phyloP scores from a whole-genome alignment of 2,888 invertebrate genomes.

The Cantharis lateralis region DNA sequence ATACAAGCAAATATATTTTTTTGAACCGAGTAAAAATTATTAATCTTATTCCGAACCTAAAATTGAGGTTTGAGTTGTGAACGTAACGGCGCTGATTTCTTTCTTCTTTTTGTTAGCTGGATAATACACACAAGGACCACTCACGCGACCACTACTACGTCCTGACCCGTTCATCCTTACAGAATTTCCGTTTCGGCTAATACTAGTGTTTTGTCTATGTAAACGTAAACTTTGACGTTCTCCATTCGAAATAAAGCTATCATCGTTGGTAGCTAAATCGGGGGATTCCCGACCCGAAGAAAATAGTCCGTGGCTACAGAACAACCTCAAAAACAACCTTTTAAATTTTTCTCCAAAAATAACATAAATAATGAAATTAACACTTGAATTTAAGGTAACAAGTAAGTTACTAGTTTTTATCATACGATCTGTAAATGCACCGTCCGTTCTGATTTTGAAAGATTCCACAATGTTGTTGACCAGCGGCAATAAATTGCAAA shows the following conservation, averaged over 20 bases:
- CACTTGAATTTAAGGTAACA: constrained; percentile 95
- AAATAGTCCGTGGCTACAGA: constrained; percentile 67
- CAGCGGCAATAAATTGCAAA: constrained; percentile 87
- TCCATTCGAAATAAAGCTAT: constrained; percentile 80
- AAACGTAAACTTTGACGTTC: constrained; percentile 73
- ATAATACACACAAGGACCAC: constrained; percentile 62
- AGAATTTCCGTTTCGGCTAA: constrained; percentile 52
- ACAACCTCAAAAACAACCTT: constrained; percentile 78
- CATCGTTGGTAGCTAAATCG: constrained; percentile 77
- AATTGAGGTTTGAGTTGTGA: constrained; percentile 48
- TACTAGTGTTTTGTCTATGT: constrained; percentile 59
- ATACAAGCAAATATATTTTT: background rate
- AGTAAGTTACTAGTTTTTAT: constrained; percentile 87
- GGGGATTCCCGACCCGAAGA: constrained; percentile 67
- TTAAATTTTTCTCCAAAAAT: constrained; percentile 98
- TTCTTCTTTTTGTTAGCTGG: constrained; percentile 53
- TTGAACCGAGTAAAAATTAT: background rate
- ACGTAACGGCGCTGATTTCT: constrained; percentile 45
- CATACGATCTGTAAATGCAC: constrained; percentile 65
- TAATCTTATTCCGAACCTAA: constrained; percentile 31
- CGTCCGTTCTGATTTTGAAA: constrained; percentile 67
- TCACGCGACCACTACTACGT: constrained; percentile 50
- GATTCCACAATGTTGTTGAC: constrained; percentile 87
- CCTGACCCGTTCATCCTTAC: constrained; percentile 48
- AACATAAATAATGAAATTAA: constrained; percentile 97